Base-by-base conservation (phyloP, 2,888 invertebrate species). In the Hofmannophila pseudospretella region DNA sequence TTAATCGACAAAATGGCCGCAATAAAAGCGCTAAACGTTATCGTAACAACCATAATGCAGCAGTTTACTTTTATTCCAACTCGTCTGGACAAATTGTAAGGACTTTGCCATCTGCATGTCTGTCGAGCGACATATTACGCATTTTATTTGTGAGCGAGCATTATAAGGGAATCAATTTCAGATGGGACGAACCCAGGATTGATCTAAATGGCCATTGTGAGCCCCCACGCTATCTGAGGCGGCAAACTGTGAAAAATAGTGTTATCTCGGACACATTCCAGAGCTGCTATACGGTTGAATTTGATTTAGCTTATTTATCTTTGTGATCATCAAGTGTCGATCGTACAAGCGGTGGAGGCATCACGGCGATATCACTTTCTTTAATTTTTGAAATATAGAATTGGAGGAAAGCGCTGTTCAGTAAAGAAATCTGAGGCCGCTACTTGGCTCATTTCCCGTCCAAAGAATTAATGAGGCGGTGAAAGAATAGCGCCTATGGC, bases 81-180 rank as follows among this genome's bases (percentile, higher is more conserved):
- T 29, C 35, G 29, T 22, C 29, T 35, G 29, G 27, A 34, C 34
- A 23, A 23, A 26, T 34, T 23, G 23, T 23, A 22, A 22, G 22
- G 22, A 7, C 5, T 22, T 9, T 16, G 9, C 19, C 9, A 14
- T 8, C 9, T 19, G 16, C 8, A 23, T 23, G 23, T 27, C 27
- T 11, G 23, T 11, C 28, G 41, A 10, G 44, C 49, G 45, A 53
- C 48, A 47, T 50, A 51, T 55, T 54, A 49, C 47, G 42, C 48
- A 48, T 52, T 60, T 55, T 61, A 58, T 60, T 60, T 54, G 51
- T 50, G 47, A 58, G 43, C 42, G 42, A 37, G 49, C 51, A 38
- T 37, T n/a, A 50, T 49, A 39, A 35, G 51, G 47, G 46, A 56
- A 63, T 65, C 64, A 56, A 60, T 67, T 62, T 53, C 51, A 54